Evolutionary conservation across 2,888 invertebrate genomes (phyloP).

Genomic region (Thymelicus acteon): DNA sequence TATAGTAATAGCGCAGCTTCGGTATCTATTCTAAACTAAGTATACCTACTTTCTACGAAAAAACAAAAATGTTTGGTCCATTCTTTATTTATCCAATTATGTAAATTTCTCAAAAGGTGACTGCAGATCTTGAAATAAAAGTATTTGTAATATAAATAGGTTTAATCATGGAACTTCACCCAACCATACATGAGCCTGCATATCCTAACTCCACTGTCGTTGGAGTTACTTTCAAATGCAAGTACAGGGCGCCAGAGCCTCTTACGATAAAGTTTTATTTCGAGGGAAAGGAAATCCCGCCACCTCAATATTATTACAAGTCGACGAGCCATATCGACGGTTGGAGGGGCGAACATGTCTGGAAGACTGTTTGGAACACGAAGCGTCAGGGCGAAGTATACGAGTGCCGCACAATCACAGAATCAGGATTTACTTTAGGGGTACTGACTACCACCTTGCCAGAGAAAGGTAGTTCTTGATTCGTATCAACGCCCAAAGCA

Average conservation of each 20-base stretch:
- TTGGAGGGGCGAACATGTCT: slow-evolving; percentile 66
- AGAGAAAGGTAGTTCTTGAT: slow-evolving; percentile 58
- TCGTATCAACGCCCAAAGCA: slow-evolving; percentile 23
- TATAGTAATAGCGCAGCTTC: no score
- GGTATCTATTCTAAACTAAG: no score
- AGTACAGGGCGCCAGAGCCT: slow-evolving; percentile 72
- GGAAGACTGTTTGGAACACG: slow-evolving; percentile 66
- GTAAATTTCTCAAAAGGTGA: no score
- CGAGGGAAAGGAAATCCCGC: slow-evolving; percentile 56
- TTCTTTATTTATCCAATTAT: no score
- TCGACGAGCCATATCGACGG: slow-evolving; percentile 62
- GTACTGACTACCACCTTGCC: slow-evolving; percentile 68
- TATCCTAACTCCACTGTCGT: slow-evolving; percentile 49
- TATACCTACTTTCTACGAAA: no score
- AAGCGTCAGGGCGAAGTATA: slow-evolving; percentile 57
- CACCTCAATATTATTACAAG: slow-evolving; percentile 58
- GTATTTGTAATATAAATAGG: slow-evolving; percentile 53
- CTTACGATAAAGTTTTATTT: slow-evolving; percentile 70
- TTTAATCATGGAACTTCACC: slow-evolving; percentile 76
- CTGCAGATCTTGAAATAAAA: neutral
- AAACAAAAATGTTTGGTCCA: no score
- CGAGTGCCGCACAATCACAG: slow-evolving; percentile 71
- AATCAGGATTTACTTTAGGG: slow-evolving; percentile 66
- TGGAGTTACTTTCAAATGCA: slow-evolving; percentile 67
- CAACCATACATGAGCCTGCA: slow-evolving; percentile 58